A percentile compares a stretch with the other conserved stretches of the same genome.
Evolutionary conservation across 2,888 invertebrate genomes (phyloP).

Genomic region (Dastarcus helophoroides): DNA sequence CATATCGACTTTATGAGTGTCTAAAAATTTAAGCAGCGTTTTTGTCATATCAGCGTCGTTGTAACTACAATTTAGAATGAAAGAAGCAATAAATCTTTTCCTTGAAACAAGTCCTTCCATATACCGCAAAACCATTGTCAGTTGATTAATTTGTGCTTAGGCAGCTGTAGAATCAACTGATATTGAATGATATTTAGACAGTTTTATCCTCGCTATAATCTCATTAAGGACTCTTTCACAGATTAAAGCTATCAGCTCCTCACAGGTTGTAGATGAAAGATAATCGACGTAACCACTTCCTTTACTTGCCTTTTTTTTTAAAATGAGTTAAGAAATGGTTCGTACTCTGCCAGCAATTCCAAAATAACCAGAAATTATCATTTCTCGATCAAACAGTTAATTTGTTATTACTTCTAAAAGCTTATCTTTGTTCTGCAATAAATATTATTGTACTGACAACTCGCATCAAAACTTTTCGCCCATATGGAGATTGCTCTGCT

Average conservation of each 20-base stretch:
- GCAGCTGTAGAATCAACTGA: constrained; percentile 19
- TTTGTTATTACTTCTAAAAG: constrained; percentile 15
- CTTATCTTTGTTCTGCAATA: constrained; percentile 15
- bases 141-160: constrained; percentile 15
- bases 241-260: constrained; percentile 14
- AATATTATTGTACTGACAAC: constrained; percentile 17
- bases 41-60: constrained; percentile 13
- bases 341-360: constrained; percentile 17
- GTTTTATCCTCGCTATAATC: constrained; percentile 10
- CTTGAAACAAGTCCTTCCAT: constrained; percentile 16
- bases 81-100: constrained; percentile 20
- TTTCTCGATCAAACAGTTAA: constrained; percentile 15
- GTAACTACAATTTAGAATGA: constrained; percentile 14
- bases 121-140: constrained; percentile 16
- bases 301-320: constrained; percentile 9
- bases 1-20: constrained; percentile 14
- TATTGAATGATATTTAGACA: constrained; percentile 17
- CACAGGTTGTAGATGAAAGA: constrained; percentile 15
- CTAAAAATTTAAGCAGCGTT: constrained; percentile 15
- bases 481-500: constrained; percentile 12
- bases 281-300: constrained; percentile 12
- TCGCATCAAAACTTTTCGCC: constrained; percentile 14
- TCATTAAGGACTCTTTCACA: constrained; percentile 9
- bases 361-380: constrained; percentile 16
- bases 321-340: constrained; percentile 8